Conservation (phyloP, 2,888 invertebrate species). For the Brachylomia viminalis region DNA sequence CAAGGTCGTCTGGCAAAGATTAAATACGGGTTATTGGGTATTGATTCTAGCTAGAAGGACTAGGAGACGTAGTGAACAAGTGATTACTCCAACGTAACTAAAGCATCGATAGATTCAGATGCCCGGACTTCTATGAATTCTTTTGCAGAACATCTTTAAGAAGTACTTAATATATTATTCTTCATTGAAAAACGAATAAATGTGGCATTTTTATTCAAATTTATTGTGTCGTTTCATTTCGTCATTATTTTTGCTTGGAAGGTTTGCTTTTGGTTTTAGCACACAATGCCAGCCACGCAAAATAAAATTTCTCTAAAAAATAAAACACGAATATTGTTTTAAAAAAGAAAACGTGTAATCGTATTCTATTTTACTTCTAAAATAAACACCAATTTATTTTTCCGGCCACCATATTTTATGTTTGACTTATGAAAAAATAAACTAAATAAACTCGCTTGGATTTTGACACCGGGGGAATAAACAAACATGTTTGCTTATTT, state of each 20-base stretch:
- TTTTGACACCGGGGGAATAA: constrained; percentile 43
- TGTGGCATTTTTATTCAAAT: neutral
- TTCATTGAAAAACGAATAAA: neutral
- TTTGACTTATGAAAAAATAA: constrained; percentile 46
- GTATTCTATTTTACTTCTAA: constrained; percentile 23
- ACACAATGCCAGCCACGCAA: neutral
- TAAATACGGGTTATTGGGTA: constrained; percentile 16
- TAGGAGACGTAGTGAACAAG: neutral
- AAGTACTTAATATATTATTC: neutral
- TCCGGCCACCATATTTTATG: constrained; percentile 23
- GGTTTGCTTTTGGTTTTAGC: neutral
- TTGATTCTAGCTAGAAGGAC: neutral
- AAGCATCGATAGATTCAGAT: neutral
- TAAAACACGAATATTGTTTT: neutral
- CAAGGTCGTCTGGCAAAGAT: constrained; percentile 20
- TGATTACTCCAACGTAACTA: neutral
- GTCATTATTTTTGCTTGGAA: neutral
- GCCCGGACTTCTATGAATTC: neutral
- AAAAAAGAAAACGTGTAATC: constrained; percentile 13
- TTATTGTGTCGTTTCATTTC: neutral
- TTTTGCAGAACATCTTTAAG: neutral
- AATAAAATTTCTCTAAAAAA: constrained; percentile 3
- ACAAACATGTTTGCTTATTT: constrained; percentile 52
- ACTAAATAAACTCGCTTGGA: constrained; percentile 43
- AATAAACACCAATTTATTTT: constrained; percentile 44